Evolutionary conservation across 1,140 invertebrate species (phyloP).

Genomic region (Caenorhabditis inopinata): DNA sequence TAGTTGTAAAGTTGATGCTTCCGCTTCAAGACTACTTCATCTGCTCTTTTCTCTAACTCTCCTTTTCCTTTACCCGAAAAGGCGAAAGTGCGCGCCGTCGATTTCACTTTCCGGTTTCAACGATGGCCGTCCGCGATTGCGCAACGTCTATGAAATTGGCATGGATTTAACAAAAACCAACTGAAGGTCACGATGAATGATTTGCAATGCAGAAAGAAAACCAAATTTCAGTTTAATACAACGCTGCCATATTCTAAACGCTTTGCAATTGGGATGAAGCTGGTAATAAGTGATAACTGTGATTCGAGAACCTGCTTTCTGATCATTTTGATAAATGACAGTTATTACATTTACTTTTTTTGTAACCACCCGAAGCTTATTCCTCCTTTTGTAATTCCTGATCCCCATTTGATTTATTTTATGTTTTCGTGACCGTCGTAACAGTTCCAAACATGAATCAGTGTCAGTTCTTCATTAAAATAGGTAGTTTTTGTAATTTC

Average conservation of each 20-base stretch:
- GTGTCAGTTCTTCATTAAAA: no score
- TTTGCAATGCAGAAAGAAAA: not conserved
- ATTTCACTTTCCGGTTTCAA: conserved; percentile 31
- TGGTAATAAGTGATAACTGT: no score
- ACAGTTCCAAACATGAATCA: conserved; percentile 18
- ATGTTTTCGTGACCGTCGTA: not conserved
- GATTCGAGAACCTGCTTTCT: not conserved
- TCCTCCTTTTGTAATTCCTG: no score
- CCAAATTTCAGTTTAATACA: not conserved
- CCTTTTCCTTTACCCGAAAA: not conserved
- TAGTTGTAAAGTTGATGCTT: conserved; percentile 32
- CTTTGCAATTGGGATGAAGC: not conserved
- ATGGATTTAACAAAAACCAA: not conserved
- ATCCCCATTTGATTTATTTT: no score
- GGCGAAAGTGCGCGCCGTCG: conserved; percentile 9
- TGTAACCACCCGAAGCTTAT: no score
- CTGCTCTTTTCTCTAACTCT: not conserved
- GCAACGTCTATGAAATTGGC: not conserved
- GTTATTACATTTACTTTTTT: not conserved
- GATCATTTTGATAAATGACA: conserved; percentile 5
- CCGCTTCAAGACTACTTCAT: not conserved
- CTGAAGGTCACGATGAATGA: conserved; percentile 5
- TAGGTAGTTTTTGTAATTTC: conserved; percentile 21
- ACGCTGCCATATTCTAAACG: not conserved
- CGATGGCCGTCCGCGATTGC: not conserved